A percentile compares a stretch with the other conserved stretches of the same genome.
phyloP scores from a whole-genome alignment of 1,140 invertebrate species.

The Anagrus nilaparvatae region DNA sequence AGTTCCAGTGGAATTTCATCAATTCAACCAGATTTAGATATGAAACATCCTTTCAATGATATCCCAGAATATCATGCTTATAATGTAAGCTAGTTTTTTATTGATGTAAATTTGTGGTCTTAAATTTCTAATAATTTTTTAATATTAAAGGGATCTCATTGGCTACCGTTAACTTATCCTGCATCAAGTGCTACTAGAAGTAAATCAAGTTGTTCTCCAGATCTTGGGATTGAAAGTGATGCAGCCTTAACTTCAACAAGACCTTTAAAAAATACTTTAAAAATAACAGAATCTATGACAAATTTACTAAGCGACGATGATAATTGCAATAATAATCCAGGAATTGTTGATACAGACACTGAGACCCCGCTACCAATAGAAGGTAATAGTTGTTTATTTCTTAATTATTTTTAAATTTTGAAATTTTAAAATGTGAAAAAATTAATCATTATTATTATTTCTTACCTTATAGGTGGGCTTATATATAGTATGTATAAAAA shows the following conservation, averaged over 20 bases:
- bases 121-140: conserved; percentile 14
- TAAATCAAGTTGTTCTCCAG: conserved; percentile 52
- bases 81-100: conserved; percentile 23
- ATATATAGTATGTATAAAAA: conserved; percentile 31
- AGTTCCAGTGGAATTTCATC: conserved; percentile 39
- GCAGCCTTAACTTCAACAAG: conserved; percentile 36
- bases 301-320: conserved; percentile 44
- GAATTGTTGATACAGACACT: conserved; percentile 24
- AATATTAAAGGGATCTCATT: conserved; percentile 31
- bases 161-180: conserved; percentile 29
- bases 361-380: conserved; percentile 35
- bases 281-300: conserved; percentile 46
- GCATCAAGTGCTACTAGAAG: conserved; percentile 24
- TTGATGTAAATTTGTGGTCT: neutral
- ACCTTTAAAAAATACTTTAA: conserved; percentile 42
- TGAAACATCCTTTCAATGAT: conserved; percentile 30
- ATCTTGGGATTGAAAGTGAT: conserved; percentile 64
- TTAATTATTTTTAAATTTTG: neutral
- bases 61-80: conserved; percentile 31
- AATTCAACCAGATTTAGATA: conserved; percentile 25
- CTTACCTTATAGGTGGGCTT: conserved; percentile 31
- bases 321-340: conserved; percentile 21
- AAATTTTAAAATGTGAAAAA: neutral
- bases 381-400: conserved; percentile 24
- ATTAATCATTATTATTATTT: conserved; percentile 21